Evolutionary conservation across 30 jellyfish, hydroid and myxozoan species (phyloP).

Genomic region (Hydractinia echinata): DNA sequence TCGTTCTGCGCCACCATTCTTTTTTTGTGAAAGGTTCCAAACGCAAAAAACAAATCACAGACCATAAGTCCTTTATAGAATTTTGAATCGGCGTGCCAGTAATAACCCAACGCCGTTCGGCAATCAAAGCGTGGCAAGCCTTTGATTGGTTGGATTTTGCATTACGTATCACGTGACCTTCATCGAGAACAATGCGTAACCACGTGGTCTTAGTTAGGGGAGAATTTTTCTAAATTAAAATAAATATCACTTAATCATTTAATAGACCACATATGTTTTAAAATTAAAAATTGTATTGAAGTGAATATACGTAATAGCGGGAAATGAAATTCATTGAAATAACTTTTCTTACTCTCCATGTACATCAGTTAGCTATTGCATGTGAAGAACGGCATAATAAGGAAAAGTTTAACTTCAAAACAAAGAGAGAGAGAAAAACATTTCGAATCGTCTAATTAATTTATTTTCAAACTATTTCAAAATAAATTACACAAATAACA

Average conservation of each 20-base stretch:
- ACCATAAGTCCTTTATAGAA: slow-evolving; percentile 59
- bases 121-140: slow-evolving; percentile 40
- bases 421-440: no score
- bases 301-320: neutral
- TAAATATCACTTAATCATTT: no score
- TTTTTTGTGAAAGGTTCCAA: slow-evolving; percentile 45
- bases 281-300: neutral
- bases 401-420: no score
- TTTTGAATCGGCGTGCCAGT: slow-evolving; percentile 76
- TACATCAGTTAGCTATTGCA: no score
- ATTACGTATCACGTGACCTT: slow-evolving; percentile 59
- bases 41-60: slow-evolving; percentile 48
- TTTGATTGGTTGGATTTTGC: slow-evolving; percentile 47
- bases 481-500: no score
- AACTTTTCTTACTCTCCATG: neutral
- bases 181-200: slow-evolving; percentile 66
- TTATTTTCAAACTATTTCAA: no score
- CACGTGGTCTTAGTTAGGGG: slow-evolving; percentile 40
- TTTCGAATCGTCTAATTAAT: no score
- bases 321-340: neutral
- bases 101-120: slow-evolving; percentile 74
- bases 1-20: slow-evolving; percentile 60
- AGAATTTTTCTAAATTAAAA: slow-evolving; percentile 35
- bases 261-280: slow-evolving; percentile 12
- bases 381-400: no score